Percentiles rank a stretch among this genome's conserved stretches.
Conservation (phyloP, 2,113 vertebrate genomes). For the Paradisaea rubra region DNA sequence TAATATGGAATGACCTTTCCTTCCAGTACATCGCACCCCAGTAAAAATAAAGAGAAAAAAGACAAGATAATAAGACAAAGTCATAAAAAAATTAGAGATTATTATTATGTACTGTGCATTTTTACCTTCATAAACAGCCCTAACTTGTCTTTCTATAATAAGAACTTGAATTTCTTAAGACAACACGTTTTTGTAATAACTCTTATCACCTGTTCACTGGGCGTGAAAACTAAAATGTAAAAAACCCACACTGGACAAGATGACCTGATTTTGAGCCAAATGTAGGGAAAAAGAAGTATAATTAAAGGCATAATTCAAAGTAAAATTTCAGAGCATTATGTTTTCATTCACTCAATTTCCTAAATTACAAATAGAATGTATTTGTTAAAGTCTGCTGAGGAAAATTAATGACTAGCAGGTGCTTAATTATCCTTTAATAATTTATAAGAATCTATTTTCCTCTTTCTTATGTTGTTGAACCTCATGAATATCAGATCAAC, state of each 20-base stretch:
- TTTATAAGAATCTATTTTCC: not conserved
- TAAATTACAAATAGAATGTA: not conserved
- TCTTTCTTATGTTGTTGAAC: not conserved
- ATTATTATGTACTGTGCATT: not conserved
- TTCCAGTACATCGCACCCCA: not conserved
- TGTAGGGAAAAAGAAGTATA: not conserved
- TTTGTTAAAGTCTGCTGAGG: not conserved
- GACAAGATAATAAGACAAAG: not conserved
- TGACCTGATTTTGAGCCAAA: not conserved
- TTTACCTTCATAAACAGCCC: not conserved
- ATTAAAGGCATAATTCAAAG: not conserved
- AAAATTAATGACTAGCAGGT: not conserved
- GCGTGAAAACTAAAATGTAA: not conserved
- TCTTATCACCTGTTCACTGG: not conserved
- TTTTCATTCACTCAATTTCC: not conserved
- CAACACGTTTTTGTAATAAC: not conserved
- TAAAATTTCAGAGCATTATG: not conserved
- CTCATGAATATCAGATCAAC: not conserved
- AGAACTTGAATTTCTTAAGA: not conserved
- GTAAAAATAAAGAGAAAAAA: not conserved
- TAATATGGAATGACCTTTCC: not conserved
- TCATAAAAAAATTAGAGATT: not conserved
- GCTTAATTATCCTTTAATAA: constrained; percentile 17
- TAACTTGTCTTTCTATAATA: not conserved
- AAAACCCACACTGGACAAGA: not conserved